Evolutionary conservation across 2,888 invertebrate species (phyloP).

Genomic region (Catonia carolina): DNA sequence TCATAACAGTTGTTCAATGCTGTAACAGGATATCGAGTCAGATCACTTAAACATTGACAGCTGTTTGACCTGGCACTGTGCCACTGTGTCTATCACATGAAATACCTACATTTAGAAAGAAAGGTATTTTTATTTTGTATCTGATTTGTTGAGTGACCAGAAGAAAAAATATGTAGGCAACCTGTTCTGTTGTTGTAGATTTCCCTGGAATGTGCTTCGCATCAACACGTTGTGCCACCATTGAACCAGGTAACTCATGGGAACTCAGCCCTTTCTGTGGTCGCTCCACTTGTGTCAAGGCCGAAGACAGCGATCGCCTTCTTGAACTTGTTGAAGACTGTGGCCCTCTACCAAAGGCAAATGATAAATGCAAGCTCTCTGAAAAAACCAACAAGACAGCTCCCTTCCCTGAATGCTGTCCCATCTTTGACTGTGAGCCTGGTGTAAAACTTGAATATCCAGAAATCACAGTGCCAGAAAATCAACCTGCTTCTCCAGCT

Average conservation of each 20-base stretch:
- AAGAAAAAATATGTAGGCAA: no score
- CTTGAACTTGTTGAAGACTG: constrained; percentile 63
- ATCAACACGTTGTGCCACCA: constrained; percentile 80
- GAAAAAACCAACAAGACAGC: constrained; percentile 88
- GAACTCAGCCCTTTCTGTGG: constrained; percentile 85
- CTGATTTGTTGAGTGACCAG: no score
- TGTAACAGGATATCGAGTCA: no score
- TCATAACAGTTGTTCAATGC: no score
- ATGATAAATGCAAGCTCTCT: constrained; percentile 71
- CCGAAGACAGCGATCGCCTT: constrained; percentile 57
- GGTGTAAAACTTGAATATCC: constrained; percentile 82
- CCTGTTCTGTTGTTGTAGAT: constrained; percentile 54
- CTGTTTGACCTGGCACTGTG: no score
- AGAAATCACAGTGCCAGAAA: constrained; percentile 57
- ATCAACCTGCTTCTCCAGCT: constrained; percentile 38
- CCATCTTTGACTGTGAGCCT: constrained; percentile 75
- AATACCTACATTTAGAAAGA: no score
- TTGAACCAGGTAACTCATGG: constrained; percentile 80
- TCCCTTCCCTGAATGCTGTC: constrained; percentile 80
- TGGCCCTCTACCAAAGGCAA: constrained; percentile 78
- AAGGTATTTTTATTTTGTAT: no score
- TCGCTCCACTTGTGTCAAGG: constrained; percentile 78
- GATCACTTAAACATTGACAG: no score
- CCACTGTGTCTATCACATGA: no score
- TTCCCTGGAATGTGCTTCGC: constrained; percentile 90